Evolutionary conservation across 2,113 vertebrate species (phyloP), one percentile per base, ranked within the genome.

Genomic region (Carettochelys insculpta): DNA sequence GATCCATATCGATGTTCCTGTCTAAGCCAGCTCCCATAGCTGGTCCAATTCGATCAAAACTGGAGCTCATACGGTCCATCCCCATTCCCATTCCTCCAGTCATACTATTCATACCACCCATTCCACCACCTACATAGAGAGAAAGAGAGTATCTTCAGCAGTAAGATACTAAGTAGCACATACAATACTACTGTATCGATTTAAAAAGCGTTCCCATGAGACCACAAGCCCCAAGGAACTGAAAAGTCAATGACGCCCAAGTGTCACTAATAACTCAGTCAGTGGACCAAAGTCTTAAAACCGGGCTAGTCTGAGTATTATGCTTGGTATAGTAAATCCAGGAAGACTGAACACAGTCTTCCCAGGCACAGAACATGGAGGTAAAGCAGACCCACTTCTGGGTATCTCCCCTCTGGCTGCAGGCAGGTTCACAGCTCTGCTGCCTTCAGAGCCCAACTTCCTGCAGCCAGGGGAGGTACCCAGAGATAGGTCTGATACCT

Each of bases 101-200:
- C 98, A 99, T 98, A 14, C 96, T 98, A 83, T 98, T 98, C 98
- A 99, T 98, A 80, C 99, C 98, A 87, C 98, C 97, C 96, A 98
- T 97, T 92, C 97, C 98, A 94, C 97, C 97, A 88, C 97, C 97
- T 98, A 73, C 38, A 80, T 20, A 91, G 11, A 89, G 25, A 82
- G 51, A 93, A 5, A 89, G 68, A 48, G 87, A 85, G 45, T 3
- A 86, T 50, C n/a, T 52, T 13, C 77, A 34, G 12, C 50, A 79
- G 82, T 41, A 87, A 87, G 52, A 76, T 47, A 88, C 7, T 52
- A 77, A 51, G 38, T 6, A 31, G 53, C 85, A 82, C 22, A 54
- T 86, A 83, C 87, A 85, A 27, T 0, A 48, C 29, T 90, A 94
- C 8, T 78, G 27, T 52, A 92, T 48, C 76, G 19, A 65, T 17